phyloP scores from a whole-genome alignment of 1,140 invertebrate species.

The Mesaphorura yosii region DNA sequence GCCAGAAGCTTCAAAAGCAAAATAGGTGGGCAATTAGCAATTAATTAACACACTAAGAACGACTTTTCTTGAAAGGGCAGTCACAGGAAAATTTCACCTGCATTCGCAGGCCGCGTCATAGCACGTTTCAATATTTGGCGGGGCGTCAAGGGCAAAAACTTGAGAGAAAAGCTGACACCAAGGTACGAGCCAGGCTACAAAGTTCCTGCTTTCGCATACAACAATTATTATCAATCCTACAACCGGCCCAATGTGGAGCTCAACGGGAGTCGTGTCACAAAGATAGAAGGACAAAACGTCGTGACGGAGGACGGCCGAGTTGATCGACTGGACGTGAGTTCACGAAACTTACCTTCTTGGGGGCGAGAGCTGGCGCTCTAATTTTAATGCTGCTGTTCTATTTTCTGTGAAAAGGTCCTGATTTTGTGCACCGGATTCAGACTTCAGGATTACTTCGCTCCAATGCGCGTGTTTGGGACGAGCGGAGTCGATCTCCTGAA shows the following conservation, averaged over 20 bases:
- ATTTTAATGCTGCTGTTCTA: not conserved
- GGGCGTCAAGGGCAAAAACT: no score
- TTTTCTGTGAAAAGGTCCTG: not conserved
- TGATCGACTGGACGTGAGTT: not conserved
- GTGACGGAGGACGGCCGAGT: not conserved
- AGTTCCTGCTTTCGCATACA: no score
- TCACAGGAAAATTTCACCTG: no score
- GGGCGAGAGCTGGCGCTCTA: not conserved
- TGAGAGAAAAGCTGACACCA: no score
- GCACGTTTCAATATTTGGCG: no score
- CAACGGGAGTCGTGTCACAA: not conserved
- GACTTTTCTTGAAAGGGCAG: no score
- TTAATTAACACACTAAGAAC: no score
- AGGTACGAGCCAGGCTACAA: no score
- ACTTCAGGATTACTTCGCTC: slow-evolving; percentile 13
- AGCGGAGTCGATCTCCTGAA: slow-evolving; percentile 10
- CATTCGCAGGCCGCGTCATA: no score
- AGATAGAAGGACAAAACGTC: not conserved
- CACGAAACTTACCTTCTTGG: no score
- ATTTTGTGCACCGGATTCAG: slow-evolving; percentile 9
- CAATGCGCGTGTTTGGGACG: slow-evolving; percentile 9
- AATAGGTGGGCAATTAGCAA: no score
- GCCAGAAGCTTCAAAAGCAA: no score
- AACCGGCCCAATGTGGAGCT: not conserved
- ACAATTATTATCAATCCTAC: not conserved